Evolutionary conservation across 1,140 invertebrate species (phyloP), one percentile per base, ranked within the genome.

Genomic region (Drosophila busckii): DNA sequence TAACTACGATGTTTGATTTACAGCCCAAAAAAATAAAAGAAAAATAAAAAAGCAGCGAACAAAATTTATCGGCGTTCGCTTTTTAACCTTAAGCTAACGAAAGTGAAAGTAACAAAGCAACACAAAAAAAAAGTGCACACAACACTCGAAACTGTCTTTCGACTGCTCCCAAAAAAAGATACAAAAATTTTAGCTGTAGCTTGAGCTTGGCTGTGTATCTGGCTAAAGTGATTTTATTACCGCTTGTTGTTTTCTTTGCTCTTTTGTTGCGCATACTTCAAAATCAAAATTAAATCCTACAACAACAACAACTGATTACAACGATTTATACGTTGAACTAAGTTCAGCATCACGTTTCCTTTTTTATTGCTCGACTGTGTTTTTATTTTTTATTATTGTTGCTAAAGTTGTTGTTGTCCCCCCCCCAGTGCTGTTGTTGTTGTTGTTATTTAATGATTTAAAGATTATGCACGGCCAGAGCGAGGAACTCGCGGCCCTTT

Each of bases 361-460:
- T 73, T n/a, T 78, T 78, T 78, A 80, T 73, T 71, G 68, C 71
- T 54, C 48, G 41, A 41, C 28, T 48, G 60, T 55, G 63, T 71
- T 60, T 56, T 40, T 54, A 50, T 64, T 67, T 40, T 28, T 41
- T 40, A 20, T 62, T 54, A 64, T 62, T 62, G 58, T 65, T 75
- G 53, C 34, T 42, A 9, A 28, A 9, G 15, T 34, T 25, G 41
- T 12, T 37, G 34, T 63, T 52, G 53, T 62, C 38, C 37, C n/a
- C n/a, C n/a, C n/a, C n/a, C n/a, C 34, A 32, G 37, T 45, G 16
- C 12, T 38, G 17, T 48, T 59, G 61, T 34, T 53, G 37, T 58
- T 70, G 50, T 59, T 70, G 73, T 80, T 80, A 82, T 80, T 80
- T 80, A 80, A 80, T 73, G 73, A 80, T 80, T 80, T 80, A 60